These are phyloP conservation scores for Tenthredo notha DNA, from an alignment of 2,888 invertebrate genomes.

Conservation along the genomic window DNA sequence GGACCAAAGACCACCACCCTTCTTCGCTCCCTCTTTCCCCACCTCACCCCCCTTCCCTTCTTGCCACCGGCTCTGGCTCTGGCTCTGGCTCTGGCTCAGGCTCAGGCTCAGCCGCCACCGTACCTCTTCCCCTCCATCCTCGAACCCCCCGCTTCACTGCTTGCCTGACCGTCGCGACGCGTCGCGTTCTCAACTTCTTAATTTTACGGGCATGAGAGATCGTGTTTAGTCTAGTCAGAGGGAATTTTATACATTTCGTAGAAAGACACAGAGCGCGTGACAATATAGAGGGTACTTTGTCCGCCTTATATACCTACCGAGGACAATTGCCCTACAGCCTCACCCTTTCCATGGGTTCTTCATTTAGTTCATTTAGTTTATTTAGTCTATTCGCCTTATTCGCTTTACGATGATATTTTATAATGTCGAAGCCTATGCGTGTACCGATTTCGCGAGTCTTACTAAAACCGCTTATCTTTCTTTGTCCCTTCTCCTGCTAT, in stretches of 20 bases:
- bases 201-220: conserved; percentile 30
- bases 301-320: neutral
- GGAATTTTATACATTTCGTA: conserved; percentile 16
- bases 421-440: neutral
- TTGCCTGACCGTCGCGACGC: conserved; percentile 65
- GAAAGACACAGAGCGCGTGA: neutral
- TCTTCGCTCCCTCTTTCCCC: conserved; percentile 34
- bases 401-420: neutral
- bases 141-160: conserved; percentile 52
- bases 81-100: neutral
- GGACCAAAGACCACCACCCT: conserved; percentile 58
- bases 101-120: conserved; percentile 26
- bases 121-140: conserved; percentile 38
- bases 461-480: neutral
- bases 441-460: neutral
- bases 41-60: conserved; percentile 44
- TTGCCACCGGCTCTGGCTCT: conserved; percentile 52
- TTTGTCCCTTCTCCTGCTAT: neutral
- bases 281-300: conserved; percentile 6
- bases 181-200: conserved; percentile 69
- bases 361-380: neutral
- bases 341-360: neutral
- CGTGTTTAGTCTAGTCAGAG: conserved; percentile 26
- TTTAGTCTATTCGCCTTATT: neutral
- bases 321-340: neutral